These are phyloP conservation scores for Drosophila tanythrix DNA, from an alignment of 2,888 invertebrate genomes.

Conservation along the genomic window DNA sequence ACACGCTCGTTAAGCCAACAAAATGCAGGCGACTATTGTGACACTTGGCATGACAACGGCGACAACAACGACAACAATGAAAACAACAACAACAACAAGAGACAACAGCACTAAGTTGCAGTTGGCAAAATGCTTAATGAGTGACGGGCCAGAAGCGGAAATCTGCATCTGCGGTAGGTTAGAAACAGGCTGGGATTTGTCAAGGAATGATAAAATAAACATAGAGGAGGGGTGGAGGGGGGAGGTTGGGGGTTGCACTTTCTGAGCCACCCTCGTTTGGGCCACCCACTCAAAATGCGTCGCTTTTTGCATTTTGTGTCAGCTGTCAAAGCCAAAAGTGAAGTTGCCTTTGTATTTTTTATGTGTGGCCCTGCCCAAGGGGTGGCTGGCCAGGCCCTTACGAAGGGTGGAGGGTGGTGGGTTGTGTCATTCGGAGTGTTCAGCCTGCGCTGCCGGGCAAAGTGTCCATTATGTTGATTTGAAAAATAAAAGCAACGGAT, in stretches of 20 bases:
- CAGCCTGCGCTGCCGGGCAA: slow-evolving; percentile 65
- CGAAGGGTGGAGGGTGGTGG: not conserved
- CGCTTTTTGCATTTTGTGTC: slow-evolving; percentile 74
- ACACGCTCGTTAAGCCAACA: slow-evolving; percentile 71
- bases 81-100: slow-evolving; percentile 29
- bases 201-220: slow-evolving; percentile 20
- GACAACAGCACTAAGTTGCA: slow-evolving; percentile 63
- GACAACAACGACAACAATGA: slow-evolving; percentile 38
- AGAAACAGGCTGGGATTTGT: slow-evolving; percentile 42
- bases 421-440: slow-evolving; percentile 1
- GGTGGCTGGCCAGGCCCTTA: not conserved
- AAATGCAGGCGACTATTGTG: slow-evolving; percentile 70
- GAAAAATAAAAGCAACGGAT: slow-evolving; percentile 76
- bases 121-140: slow-evolving; percentile 75
- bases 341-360: slow-evolving; percentile 73
- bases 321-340: slow-evolving; percentile 73
- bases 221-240: not conserved
- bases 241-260: slow-evolving; percentile 11
- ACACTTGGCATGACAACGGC: slow-evolving; percentile 69
- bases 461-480: slow-evolving; percentile 81
- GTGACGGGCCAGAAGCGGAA: slow-evolving; percentile 59
- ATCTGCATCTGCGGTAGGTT: slow-evolving; percentile 74
- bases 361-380: slow-evolving; percentile 16
- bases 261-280: slow-evolving; percentile 27
- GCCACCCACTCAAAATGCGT: slow-evolving; percentile 67